Evolutionary conservation across 2,113 vertebrate genomes (phyloP).

Genomic region (Corythaixoides concolor): DNA sequence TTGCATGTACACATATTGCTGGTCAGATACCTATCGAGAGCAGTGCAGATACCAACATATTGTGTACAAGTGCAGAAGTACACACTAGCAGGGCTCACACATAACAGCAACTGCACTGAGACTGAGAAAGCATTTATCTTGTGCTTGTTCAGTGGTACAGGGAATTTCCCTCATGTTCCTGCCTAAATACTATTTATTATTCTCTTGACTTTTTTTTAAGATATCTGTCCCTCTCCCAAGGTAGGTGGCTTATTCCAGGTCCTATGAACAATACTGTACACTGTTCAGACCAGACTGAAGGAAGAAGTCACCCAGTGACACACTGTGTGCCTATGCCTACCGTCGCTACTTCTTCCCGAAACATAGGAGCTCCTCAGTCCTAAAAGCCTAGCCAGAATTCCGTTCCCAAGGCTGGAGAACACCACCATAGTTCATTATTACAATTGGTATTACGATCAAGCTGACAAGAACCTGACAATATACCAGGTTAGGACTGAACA

Average conservation of each 20-base stretch:
- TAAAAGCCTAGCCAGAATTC: neutral
- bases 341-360: neutral
- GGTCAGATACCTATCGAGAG: neutral
- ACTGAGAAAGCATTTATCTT: neutral
- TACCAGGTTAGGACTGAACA: neutral
- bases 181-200: neutral
- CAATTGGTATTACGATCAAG: neutral
- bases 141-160: neutral
- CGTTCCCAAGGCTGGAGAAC: neutral
- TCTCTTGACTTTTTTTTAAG: neutral
- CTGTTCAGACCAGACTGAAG: neutral
- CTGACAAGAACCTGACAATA: neutral
- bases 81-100: neutral
- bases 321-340: neutral
- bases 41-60: neutral
- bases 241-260: neutral
- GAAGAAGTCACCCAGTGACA: neutral
- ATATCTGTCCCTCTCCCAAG: neutral
- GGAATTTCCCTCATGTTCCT: neutral
- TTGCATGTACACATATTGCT: neutral
- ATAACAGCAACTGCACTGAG: too few species aligned
- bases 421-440: neutral
- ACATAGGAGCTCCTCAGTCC: neutral
- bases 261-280: neutral
- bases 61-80: rapidly evolving